A percentile compares a stretch with the other conserved stretches of the same genome.
These are phyloP conservation scores for Clinocottus analis DNA, from an alignment of 2,113 vertebrate genomes.

Conservation along the genomic window DNA sequence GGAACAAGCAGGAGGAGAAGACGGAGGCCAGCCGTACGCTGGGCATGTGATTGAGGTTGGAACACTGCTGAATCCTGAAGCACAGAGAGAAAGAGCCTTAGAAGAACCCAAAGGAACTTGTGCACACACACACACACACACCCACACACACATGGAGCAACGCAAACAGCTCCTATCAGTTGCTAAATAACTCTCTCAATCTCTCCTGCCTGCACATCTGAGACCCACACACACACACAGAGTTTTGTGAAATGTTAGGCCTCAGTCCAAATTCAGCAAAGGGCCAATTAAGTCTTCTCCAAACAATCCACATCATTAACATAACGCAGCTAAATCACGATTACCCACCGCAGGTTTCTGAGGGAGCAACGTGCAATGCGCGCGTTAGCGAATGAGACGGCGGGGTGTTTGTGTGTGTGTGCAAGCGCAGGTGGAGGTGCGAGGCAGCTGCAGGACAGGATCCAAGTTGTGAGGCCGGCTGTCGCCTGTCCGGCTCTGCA, in stretches of 20 bases:
- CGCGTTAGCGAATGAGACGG: constrained; percentile 33
- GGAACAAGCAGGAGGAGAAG: constrained; percentile 94
- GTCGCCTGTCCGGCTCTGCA: no score
- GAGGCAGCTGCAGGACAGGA: no score
- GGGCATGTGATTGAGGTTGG: constrained; percentile 92
- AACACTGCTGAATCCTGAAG: constrained; percentile 93
- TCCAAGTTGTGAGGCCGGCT: no score
- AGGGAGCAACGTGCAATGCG: constrained; percentile 11
- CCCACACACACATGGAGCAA: not conserved
- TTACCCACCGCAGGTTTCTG: constrained; percentile 27
- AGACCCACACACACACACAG: constrained; percentile 7
- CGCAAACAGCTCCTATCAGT: not conserved
- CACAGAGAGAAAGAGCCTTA: not conserved
- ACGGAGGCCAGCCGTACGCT: constrained; percentile 87
- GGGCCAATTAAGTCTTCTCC: constrained; percentile 62
- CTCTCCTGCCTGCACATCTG: constrained; percentile 15
- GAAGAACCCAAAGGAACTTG: not conserved
- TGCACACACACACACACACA: not conserved
- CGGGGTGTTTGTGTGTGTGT: constrained; percentile 10
- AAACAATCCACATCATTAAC: constrained; percentile 62
- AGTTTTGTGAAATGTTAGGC: constrained; percentile 25
- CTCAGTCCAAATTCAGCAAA: constrained; percentile 58
- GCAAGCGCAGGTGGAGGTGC: not conserved
- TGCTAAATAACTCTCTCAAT: not conserved
- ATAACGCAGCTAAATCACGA: constrained; percentile 47